Percentiles rank a stretch among this genome's conserved stretches.
phyloP scores from a whole-genome alignment of 2,113 vertebrate genomes.

The Paracanthobrama guichenoti region DNA sequence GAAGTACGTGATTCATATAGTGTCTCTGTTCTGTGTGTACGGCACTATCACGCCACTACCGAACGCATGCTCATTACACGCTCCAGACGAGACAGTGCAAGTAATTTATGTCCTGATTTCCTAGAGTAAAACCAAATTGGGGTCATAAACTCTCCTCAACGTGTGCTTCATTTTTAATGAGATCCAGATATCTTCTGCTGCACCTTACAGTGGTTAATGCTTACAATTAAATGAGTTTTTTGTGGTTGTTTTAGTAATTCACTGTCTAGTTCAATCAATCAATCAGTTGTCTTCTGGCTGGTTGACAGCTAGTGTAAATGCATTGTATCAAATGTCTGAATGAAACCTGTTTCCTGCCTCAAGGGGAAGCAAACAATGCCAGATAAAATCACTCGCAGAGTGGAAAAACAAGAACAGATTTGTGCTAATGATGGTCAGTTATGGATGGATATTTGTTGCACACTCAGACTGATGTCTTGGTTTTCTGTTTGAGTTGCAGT shows the following conservation, averaged over 20 bases:
- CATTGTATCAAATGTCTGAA: not conserved
- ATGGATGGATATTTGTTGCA: too few species aligned
- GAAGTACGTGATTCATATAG: not conserved
- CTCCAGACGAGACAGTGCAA: not conserved
- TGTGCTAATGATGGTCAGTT: too few species aligned
- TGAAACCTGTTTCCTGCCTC: not conserved
- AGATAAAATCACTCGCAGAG: not conserved
- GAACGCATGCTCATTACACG: slow-evolving; percentile 18
- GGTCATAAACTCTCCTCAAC: not conserved
- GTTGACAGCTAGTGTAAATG: not conserved
- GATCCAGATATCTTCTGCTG: not conserved
- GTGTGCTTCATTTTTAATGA: not conserved
- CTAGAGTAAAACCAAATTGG: slow-evolving; percentile 5
- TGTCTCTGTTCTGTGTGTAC: not conserved
- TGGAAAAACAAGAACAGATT: too few species aligned
- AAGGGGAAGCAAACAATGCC: not conserved
- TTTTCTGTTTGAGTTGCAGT: too few species aligned
- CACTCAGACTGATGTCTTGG: too few species aligned
- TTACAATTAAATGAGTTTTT: not conserved
- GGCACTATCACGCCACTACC: slow-evolving; percentile 34
- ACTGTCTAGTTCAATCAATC: not conserved
- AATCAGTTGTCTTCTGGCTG: not conserved
- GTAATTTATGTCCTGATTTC: not conserved
- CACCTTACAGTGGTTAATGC: not conserved
- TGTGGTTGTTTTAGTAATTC: not conserved